phyloP scores from a whole-genome alignment of 2,113 vertebrate genomes.

The Saguinus imperator region DNA sequence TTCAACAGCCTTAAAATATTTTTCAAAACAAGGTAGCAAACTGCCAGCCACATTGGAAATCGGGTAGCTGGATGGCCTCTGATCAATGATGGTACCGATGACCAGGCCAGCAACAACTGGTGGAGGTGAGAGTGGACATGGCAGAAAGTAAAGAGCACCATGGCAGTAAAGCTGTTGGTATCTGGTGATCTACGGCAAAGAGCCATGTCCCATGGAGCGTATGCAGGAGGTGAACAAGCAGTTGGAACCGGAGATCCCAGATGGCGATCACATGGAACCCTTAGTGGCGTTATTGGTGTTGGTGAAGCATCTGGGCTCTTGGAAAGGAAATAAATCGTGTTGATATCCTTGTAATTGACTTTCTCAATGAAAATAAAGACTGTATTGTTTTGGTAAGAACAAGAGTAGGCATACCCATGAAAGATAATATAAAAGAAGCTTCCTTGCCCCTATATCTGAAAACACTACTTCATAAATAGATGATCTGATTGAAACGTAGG shows the following conservation, averaged over 20 bases:
- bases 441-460: not conserved
- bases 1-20: not conserved
- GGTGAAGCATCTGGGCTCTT: not conserved
- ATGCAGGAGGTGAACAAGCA: not conserved
- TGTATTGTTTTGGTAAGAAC: not conserved
- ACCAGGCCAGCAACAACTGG: no score
- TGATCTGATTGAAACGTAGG: not conserved
- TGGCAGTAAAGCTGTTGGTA: not conserved
- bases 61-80: not conserved
- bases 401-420: no score
- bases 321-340: not conserved
- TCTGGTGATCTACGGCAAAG: not conserved
- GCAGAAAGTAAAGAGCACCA: not conserved
- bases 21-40: not conserved
- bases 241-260: no score
- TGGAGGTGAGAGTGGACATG: not conserved
- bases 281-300: not conserved
- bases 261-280: not conserved
- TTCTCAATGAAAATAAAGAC: not conserved
- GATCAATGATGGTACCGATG: no score
- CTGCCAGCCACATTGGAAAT: not conserved
- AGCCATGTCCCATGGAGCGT: not conserved
- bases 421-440: not conserved
- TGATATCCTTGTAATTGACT: not conserved
- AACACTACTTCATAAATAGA: not conserved